Evolutionary conservation across 2,797 vertebrate species (phyloP), one percentile per base, ranked within the genome.

Genomic region (Poeciliopsis infans): DNA sequence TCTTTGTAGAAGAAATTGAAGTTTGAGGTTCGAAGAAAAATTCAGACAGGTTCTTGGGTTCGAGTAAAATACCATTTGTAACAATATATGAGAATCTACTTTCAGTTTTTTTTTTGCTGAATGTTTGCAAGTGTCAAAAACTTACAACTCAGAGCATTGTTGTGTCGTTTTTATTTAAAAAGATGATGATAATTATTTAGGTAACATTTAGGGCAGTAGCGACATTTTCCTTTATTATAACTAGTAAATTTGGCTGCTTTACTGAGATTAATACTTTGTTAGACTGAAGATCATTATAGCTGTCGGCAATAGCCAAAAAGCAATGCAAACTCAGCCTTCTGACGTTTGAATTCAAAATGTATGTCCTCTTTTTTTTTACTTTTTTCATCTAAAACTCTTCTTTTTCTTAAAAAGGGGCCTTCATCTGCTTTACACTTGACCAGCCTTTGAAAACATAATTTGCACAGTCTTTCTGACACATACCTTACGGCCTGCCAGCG

Each of bases 401-500:
- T 77, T 61, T 28, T 76, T 76, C 33, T 57, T 66, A 86, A 83
- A 79, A 84, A 66, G 39, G n/a, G 66, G 61, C 73, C 87, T 86
- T 85, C 51, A 81, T 82, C 69, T 86, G 55, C 47, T 74, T 73
- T 66, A 78, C 33, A 81, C 55, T 71, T 69, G 46, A 83, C 45
- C 33, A 79, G 80, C 47, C 73, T 70, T 70, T 77, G 45, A 81
- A 88, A 83, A 85, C 66, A 81, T 71, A 18, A 82, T 74, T 80
- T 77, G 59, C 57, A 20, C 77, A 79, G 79, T 74, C 36, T 78
- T 39, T 70, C 61, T 81, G 61, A 85, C 59, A 84, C 83, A 39
- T 79, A 93, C 91, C 89, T 87, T 86, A 78, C 43, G 75, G 71
- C 70, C 87, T 55, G 73, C 73, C 78, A 86, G 75, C 25, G 83